Conservation (phyloP, 1,140 invertebrate genomes). For the Hesperophylax magnus region DNA sequence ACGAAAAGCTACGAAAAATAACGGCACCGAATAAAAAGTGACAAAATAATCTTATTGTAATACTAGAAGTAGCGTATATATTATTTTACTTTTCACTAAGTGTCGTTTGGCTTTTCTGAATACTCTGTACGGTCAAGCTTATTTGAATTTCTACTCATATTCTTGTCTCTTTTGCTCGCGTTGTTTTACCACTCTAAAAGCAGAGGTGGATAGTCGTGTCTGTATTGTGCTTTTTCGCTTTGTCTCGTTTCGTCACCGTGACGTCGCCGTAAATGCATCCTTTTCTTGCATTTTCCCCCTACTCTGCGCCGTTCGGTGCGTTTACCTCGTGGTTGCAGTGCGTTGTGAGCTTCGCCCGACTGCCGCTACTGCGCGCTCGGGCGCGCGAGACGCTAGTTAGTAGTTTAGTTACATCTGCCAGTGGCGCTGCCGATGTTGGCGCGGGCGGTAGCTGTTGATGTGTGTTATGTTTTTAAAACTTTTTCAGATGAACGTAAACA, state of each 20-base stretch:
- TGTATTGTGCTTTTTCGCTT: background rate
- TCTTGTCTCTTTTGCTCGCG: conserved; percentile 14
- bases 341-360: conserved; percentile 32
- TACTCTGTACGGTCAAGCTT: too few species aligned
- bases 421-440: conserved; percentile 25
- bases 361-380: background rate
- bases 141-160: background rate
- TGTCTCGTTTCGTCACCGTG: conserved; percentile 36
- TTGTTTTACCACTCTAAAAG: background rate
- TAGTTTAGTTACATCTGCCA: background rate
- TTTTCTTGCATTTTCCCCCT: conserved; percentile 43
- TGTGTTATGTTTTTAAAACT: background rate
- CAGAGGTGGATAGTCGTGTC: background rate
- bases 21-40: conserved; percentile 8
- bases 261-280: conserved; percentile 48
- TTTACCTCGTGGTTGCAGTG: conserved; percentile 50
- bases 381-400: background rate
- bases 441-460: background rate
- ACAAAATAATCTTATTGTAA: background rate
- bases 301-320: conserved; percentile 28
- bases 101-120: too few species aligned
- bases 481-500: too few species aligned
- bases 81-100: too few species aligned
- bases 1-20: background rate
- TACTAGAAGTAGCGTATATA: too few species aligned